Evolutionary conservation across 2,113 vertebrate species (phyloP).

Genomic region (Scophthalmus maximus): DNA sequence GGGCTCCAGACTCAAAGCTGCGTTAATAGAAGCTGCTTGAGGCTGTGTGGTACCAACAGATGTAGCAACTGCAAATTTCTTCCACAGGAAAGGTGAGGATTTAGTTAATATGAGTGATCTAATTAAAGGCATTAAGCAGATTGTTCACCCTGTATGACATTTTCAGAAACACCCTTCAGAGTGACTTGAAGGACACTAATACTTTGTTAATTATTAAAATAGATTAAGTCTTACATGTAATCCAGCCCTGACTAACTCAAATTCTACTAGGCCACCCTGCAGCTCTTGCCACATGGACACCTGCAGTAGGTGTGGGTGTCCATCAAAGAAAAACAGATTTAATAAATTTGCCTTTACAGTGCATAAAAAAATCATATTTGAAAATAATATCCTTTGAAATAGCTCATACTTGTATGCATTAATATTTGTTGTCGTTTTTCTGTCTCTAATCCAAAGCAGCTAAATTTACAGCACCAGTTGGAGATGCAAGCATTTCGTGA

Average conservation of each 20-base stretch:
- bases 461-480: not conserved
- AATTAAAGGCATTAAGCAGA: constrained; percentile 62
- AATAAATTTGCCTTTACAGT: no score
- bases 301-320: not conserved
- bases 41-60: constrained; percentile 19
- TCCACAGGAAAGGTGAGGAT: constrained; percentile 30
- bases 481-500: constrained; percentile 15
- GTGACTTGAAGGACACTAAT: constrained; percentile 5
- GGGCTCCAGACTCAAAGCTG: not conserved
- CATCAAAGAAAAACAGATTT: no score
- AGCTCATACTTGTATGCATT: no score
- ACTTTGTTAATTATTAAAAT: constrained; percentile 28
- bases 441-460: not conserved
- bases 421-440: not conserved
- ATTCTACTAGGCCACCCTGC: no score
- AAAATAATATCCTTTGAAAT: no score
- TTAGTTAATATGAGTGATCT: constrained; percentile 49
- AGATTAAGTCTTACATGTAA: constrained; percentile 20
- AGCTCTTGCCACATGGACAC: not conserved
- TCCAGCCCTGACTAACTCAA: constrained; percentile 30
- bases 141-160: constrained; percentile 36
- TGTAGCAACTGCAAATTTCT: constrained; percentile 11
- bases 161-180: constrained; percentile 30
- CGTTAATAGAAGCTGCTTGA: constrained; percentile 13
- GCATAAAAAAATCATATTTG: no score